A percentile compares a stretch with the other conserved stretches of the same genome.
phyloP scores from a whole-genome alignment of 2,888 invertebrate genomes.

The Podotricha telesiphe region DNA sequence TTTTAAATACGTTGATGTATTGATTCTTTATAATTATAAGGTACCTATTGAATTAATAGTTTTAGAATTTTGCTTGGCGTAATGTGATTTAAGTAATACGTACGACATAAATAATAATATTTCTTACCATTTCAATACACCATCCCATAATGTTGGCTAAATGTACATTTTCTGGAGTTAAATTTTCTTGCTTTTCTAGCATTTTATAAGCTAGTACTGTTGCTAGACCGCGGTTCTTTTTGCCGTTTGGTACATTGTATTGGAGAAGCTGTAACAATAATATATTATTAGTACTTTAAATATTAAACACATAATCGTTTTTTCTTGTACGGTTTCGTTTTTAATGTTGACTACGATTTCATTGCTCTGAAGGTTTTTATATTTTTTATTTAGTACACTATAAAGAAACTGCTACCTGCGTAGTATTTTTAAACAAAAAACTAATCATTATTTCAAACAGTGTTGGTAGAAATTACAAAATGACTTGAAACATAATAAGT shows the following conservation, averaged over 20 bases:
- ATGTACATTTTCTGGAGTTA: conserved; percentile 90
- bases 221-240: conserved; percentile 91
- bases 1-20: too few relatives aligned
- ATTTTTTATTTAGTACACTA: not conserved
- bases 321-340: not conserved
- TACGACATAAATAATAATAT: too few relatives aligned
- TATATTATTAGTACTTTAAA: not conserved
- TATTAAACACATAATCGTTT: not conserved
- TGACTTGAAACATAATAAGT: too few relatives aligned
- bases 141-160: conserved; percentile 94
- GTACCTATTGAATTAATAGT: too few relatives aligned
- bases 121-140: conserved; percentile 95
- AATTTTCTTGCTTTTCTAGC: conserved; percentile 85
- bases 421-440: not conserved
- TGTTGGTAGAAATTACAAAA: too few relatives aligned
- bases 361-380: not conserved
- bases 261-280: conserved; percentile 88
- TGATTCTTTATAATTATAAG: too few relatives aligned
- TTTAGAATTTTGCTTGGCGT: too few relatives aligned
- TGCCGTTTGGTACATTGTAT: conserved; percentile 96
- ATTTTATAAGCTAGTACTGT: conserved; percentile 90
- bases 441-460: not conserved
- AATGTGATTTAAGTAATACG: too few relatives aligned
- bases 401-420: not conserved
- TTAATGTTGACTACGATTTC: not conserved